These are phyloP conservation scores for Boloria euphrosyne DNA, from an alignment of 2,888 invertebrate genomes.

Conservation along the genomic window DNA sequence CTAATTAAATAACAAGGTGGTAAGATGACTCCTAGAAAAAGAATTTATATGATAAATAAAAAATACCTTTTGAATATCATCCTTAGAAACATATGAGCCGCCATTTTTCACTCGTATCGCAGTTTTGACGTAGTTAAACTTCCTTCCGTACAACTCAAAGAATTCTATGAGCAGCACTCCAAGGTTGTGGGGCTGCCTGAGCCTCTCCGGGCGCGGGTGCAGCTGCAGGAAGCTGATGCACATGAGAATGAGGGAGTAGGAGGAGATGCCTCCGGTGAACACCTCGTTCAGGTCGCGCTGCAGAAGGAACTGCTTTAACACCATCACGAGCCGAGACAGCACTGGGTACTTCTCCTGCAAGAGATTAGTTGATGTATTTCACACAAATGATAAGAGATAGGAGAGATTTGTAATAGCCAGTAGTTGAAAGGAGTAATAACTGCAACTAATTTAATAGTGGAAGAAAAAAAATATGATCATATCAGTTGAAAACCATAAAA, in stretches of 20 bases:
- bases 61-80: slow-evolving; percentile 88
- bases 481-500: too few species aligned
- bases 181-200: slow-evolving; percentile 86
- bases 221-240: slow-evolving; percentile 98
- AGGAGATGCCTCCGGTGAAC: slow-evolving; percentile 99
- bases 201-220: slow-evolving; percentile 92
- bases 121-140: slow-evolving; percentile 97
- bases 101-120: slow-evolving; percentile 97
- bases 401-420: too few species aligned
- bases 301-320: slow-evolving; percentile 98
- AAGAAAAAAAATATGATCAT: too few species aligned
- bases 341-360: slow-evolving; percentile 90
- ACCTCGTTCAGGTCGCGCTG: slow-evolving; percentile 99
- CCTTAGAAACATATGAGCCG: slow-evolving; percentile 96
- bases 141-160: slow-evolving; percentile 97
- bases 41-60: too few species aligned
- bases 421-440: too few species aligned
- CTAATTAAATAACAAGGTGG: too few species aligned
- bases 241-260: slow-evolving; percentile 99
- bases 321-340: slow-evolving; percentile 96
- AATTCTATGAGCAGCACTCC: slow-evolving; percentile 98
- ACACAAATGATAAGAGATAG: too few species aligned
- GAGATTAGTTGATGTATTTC: too few species aligned
- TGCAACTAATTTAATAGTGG: too few species aligned
- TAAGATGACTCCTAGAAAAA: too few species aligned